Percentiles rank a stretch among this genome's conserved stretches.
phyloP scores from a whole-genome alignment of 1,140 invertebrate genomes.

The Brachionus manjavacas region DNA sequence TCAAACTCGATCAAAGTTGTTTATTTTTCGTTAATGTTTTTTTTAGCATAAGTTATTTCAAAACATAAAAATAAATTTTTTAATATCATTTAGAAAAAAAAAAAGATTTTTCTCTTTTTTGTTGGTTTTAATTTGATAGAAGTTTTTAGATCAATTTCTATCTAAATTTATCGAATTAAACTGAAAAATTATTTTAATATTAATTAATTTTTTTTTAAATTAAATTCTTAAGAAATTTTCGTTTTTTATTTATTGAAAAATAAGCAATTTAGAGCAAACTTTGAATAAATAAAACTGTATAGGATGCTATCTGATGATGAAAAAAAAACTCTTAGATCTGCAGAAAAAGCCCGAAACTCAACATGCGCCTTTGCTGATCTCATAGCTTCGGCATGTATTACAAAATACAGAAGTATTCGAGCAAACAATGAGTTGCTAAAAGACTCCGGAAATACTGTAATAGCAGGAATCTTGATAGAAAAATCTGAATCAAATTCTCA shows the following conservation, averaged over 20 bases:
- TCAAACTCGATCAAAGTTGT: conserved; percentile 10
- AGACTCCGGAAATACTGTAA: neutral
- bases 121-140: neutral
- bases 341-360: neutral
- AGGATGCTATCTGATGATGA: neutral
- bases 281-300: neutral
- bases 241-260: neutral
- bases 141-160: neutral
- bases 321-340: neutral
- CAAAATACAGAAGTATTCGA: neutral
- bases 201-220: neutral
- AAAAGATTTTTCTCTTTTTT: neutral
- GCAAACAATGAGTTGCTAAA: neutral
- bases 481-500: neutral
- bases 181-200: neutral
- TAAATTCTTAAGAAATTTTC: neutral
- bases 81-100: neutral
- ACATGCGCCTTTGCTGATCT: neutral
- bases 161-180: neutral
- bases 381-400: neutral
- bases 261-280: neutral
- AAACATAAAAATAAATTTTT: neutral
- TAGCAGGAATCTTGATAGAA: neutral
- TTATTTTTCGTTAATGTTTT: conserved; percentile 17
- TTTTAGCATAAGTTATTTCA: conserved; percentile 13